These are phyloP conservation scores for Drosophila subpulchrella DNA, from an alignment of 1,140 invertebrate genomes.

Conservation along the genomic window DNA sequence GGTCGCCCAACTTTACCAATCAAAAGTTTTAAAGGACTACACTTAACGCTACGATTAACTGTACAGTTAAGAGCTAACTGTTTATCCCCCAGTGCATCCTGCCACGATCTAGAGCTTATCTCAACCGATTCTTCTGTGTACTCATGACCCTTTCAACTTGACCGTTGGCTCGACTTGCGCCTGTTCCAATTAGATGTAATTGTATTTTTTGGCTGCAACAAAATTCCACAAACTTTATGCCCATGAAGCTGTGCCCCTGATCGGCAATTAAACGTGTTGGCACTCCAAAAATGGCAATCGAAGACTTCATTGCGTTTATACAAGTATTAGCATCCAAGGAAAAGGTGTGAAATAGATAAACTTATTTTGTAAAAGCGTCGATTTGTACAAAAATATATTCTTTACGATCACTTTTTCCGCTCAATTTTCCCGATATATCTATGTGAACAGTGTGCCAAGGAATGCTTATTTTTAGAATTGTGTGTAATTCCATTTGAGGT, in stretches of 20 bases:
- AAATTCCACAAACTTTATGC: too few species aligned
- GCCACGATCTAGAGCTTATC: too few species aligned
- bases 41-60: conserved; percentile 1
- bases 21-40: not conserved
- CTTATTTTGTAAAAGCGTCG: conserved; percentile 5
- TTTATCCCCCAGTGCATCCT: too few species aligned
- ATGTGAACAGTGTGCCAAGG: conserved; percentile 15
- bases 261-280: too few species aligned
- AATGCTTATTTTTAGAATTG: conserved; percentile 8
- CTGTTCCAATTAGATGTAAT: too few species aligned
- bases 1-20: conserved; percentile 7
- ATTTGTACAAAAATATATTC: conserved; percentile 21
- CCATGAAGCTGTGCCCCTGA: too few species aligned
- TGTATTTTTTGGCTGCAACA: too few species aligned
- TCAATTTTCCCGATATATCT: conserved; percentile 16
- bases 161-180: too few species aligned
- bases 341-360: conserved; percentile 4
- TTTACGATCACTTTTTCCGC: conserved; percentile 13
- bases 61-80: not conserved
- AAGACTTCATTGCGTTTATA: conserved; percentile 1
- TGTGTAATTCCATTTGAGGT: conserved; percentile 2
- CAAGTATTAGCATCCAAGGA: not conserved
- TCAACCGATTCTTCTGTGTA: too few species aligned
- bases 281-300: not conserved
- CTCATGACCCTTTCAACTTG: too few species aligned